Base-by-base conservation (phyloP, 2,888 invertebrate genomes). In the Chydorus sphaericus region DNA sequence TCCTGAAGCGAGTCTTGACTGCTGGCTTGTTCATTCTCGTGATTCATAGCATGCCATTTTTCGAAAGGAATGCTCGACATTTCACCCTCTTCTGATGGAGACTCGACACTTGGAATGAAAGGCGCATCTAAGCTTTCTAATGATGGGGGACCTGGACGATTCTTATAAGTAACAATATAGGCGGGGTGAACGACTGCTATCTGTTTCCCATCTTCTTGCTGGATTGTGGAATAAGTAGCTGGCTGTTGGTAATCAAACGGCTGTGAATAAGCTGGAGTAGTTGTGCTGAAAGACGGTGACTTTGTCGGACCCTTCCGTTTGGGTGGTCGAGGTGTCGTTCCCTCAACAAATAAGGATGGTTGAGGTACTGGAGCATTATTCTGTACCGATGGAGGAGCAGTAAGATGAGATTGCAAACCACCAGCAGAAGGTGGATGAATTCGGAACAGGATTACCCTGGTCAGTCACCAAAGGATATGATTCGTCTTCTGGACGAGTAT, bases 141-240 rank as follows among this genome's bases (percentile, higher is more conserved):
- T 36, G 26, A 26, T 14, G 55, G 55, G 14, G 23, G 33, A 10
- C 49, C 48, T 0, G 55, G 36, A 23, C 36, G 20, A 3, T 20
- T 23, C 23, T 36, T 48, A 23, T 48, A 55, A 16, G 38, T 44
- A 11, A 54, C 44, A 36, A 55, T 36, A 28, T 55, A 55, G 4
- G 55, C 55, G 10, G 55, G 55, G 31, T 48, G 55, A 14, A 55
- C 55, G 14, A 55, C 55, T 6, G 55, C 55, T 8, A 55, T 48
- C 48, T 36, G 48, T n/a, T 55, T 49, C 11, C 55, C 55, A 26
- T 55, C 49, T 33, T 55, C 52, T 23, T 52, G 52, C 20, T 52
- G 52, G 26, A 52, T 52, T 14, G 52, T 52, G 16, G 52, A 30
- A 23, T 52, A 52, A 33, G 31, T 52, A 14, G 26, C 52, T 36